Conservation (phyloP, 2,113 vertebrate species). For the Zootoca vivipara region DNA sequence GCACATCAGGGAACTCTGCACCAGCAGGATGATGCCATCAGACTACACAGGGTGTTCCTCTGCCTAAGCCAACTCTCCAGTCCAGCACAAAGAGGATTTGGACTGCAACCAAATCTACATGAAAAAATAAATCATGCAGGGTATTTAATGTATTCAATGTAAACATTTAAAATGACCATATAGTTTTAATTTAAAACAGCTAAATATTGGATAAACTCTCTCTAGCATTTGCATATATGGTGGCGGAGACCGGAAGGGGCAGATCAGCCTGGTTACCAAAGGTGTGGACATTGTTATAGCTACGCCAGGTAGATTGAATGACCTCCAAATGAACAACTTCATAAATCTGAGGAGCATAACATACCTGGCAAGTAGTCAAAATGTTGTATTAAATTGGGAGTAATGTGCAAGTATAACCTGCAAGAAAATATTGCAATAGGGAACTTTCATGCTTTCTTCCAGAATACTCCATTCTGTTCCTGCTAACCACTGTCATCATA, state of each 20-base stretch:
- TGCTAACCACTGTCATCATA: neutral
- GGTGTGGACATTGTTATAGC: conserved; percentile 97
- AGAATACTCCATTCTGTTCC: neutral
- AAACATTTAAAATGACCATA: neutral
- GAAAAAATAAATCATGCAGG: neutral
- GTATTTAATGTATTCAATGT: neutral
- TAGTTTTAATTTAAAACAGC: neutral
- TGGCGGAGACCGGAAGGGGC: conserved; percentile 87
- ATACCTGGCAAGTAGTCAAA: conserved; percentile 85
- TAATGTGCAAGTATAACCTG: conserved; percentile 14
- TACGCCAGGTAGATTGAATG: conserved; percentile 92
- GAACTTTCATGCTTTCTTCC: neutral
- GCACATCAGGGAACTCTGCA: too few species aligned
- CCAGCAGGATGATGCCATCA: too few species aligned
- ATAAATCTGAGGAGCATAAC: conserved; percentile 88
- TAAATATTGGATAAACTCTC: conserved; percentile 6
- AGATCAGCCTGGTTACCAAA: conserved; percentile 82
- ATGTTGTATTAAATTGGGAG: neutral
- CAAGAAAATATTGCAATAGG: neutral
- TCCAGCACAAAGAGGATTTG: too few species aligned
- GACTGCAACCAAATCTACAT: neutral
- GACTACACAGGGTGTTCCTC: too few species aligned
- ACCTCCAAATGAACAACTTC: conserved; percentile 94
- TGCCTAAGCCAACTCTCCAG: too few species aligned
- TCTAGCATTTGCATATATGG: conserved; percentile 93